Evolutionary conservation across 2,888 invertebrate species (phyloP), one percentile per base, ranked within the genome.

Genomic region (Papilio protenor): DNA sequence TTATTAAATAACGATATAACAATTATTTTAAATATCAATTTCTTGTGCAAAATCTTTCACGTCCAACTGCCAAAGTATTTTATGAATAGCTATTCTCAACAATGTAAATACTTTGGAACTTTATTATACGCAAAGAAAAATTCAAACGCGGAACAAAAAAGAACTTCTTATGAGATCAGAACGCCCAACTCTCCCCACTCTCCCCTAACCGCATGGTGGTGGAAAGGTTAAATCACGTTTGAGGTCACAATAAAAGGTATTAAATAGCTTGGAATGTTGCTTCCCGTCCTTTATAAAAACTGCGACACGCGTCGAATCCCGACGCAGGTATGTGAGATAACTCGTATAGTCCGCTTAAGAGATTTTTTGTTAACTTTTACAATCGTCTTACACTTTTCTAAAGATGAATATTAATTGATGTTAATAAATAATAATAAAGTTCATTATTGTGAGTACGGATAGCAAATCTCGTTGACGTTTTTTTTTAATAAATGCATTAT

Each of bases 201-300:
- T 8, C 61, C 75, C 77, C 74, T 71, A 74, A 77, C 78, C 78
- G 73, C 81, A 80, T 81, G 73, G 75, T 79, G 81, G 82, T 72
- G 64, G 18, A 73, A 71, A 75, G 75, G 55, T 75, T 75, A 71
- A 70, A 74, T 82, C 84, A 85, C 82, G 79, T 83, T 80, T 70
- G 77, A 78, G 79, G 81, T 82, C 82, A 89, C 87, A 88, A 89
- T 79, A 79, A 81, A 78, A 80, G 87, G 89, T 87, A 86, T 86
- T 87, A 87, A 90, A 88, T 86, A 88, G 88, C 83, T 85, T 83
- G 85, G 86, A 89, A 87, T 83, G 80, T 80, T 80, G 40, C 78
- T 47, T 78, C 72, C 21, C 66, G 78, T 78, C 75, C 75, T 78
- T 76, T 45, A 72, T 70, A 79, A 78, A 78, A 76, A 73, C 45